Percentiles rank a stretch among this genome's conserved stretches.
Conservation (phyloP, 92 coral and sea anemone genomes). For the Zoanthus gigantus region DNA sequence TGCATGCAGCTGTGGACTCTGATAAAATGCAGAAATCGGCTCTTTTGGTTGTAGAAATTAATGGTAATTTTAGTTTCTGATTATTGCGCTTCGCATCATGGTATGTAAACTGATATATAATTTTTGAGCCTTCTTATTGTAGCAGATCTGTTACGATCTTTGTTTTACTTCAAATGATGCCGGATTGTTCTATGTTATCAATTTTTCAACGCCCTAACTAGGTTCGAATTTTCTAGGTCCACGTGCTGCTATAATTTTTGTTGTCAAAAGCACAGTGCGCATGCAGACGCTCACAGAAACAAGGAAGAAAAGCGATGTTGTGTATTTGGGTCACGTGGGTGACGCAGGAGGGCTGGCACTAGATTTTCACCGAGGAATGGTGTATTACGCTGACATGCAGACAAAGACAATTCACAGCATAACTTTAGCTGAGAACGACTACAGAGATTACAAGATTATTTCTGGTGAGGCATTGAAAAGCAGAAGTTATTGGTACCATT, state of each 20-base stretch:
- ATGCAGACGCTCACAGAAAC: not conserved
- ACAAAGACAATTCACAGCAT: constrained; percentile 17
- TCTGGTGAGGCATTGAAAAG: constrained; percentile 2
- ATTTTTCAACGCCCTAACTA: not conserved
- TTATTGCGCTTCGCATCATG: too few relatives aligned
- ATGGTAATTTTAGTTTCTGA: too few relatives aligned
- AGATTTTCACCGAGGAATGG: constrained; percentile 6
- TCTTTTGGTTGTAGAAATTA: too few relatives aligned
- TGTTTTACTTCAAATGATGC: too few relatives aligned
- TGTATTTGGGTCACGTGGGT: constrained; percentile 24
- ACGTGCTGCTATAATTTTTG: constrained; percentile 2
- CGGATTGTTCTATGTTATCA: too few relatives aligned
- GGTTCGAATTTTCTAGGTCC: constrained; percentile 3
- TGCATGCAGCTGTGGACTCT: too few relatives aligned
- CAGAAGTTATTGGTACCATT: not conserved
- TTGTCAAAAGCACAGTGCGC: constrained; percentile 13
- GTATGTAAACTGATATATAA: too few relatives aligned
- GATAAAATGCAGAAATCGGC: too few relatives aligned
- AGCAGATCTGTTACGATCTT: too few relatives aligned
- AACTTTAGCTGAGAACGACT: constrained; percentile 17
- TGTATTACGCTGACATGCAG: constrained; percentile 38
- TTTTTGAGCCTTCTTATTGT: too few relatives aligned
- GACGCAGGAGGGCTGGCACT: constrained; percentile 41
- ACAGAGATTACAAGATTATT: not conserved
- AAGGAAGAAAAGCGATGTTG: not conserved